A percentile compares a stretch with the other conserved stretches of the same genome.
These are phyloP conservation scores for Todiramphus chloris DNA, from an alignment of 2,113 vertebrate genomes.

Conservation along the genomic window DNA sequence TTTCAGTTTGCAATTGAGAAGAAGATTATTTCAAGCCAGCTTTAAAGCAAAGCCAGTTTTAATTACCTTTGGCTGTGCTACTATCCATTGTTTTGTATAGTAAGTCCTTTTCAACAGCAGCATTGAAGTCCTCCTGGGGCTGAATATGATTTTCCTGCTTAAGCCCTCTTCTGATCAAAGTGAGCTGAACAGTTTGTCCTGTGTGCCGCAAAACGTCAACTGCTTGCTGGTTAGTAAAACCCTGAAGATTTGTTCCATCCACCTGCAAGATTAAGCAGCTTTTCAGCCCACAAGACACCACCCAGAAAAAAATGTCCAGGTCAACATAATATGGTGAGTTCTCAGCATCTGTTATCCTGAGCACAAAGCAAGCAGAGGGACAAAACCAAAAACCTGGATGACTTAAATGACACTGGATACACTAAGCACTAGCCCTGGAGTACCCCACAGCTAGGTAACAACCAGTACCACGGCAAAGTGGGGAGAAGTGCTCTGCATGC, in stretches of 20 bases:
- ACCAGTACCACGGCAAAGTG: background rate
- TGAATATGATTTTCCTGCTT: constrained; percentile 76
- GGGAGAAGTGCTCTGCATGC: background rate
- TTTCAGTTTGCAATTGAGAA: background rate
- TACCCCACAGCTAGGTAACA: background rate
- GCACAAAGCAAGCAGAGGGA: background rate
- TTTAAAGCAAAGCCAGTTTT: background rate
- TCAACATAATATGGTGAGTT: background rate
- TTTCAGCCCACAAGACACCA: background rate
- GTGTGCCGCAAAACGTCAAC: constrained; percentile 93
- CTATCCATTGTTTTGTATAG: constrained; percentile 57
- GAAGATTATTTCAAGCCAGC: background rate
- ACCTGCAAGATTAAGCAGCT: constrained; percentile 79
- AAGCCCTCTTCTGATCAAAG: constrained; percentile 82
- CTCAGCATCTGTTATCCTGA: background rate
- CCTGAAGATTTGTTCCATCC: constrained; percentile 91
- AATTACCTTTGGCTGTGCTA: constrained; percentile 67
- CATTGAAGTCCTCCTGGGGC: constrained; percentile 40
- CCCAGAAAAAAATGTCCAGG: background rate
- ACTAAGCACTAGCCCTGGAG: background rate
- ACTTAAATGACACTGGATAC: background rate
- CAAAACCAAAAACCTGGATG: background rate
- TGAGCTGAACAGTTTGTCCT: constrained; percentile 87
- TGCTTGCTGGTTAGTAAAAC: constrained; percentile 96
- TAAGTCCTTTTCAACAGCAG: constrained; percentile 62